Conservation (phyloP, 2,888 invertebrate genomes). For the Ochropleura plecta region DNA sequence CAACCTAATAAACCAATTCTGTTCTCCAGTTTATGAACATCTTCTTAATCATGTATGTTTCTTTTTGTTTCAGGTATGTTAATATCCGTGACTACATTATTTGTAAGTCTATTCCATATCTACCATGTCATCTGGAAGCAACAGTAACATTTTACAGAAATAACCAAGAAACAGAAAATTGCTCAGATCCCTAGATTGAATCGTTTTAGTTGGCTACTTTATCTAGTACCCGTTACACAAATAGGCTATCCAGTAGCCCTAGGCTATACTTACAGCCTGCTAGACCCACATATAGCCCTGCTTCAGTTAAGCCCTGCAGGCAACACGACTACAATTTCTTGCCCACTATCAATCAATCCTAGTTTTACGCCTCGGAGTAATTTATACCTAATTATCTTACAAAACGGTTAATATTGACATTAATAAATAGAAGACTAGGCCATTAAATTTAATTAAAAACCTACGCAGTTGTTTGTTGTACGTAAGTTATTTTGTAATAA, state of each 20-base stretch:
- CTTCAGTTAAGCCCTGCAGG: constrained; percentile 14
- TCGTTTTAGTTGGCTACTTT: constrained; percentile 40
- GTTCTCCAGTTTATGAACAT: background rate
- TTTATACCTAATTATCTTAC: constrained; percentile 21
- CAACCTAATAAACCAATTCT: too few relatives aligned
- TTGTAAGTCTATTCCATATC: constrained; percentile 9
- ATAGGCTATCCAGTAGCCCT: constrained; percentile 32
- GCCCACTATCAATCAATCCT: constrained; percentile 39
- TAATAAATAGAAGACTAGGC: background rate
- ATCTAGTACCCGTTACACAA: constrained; percentile 45
- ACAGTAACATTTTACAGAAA: constrained; percentile 26
- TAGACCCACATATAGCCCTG: constrained; percentile 6
- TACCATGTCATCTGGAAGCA: background rate
- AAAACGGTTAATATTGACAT: constrained; percentile 23
- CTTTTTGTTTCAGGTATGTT: constrained; percentile 48
- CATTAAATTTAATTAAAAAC: constrained; percentile 32
- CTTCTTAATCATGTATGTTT: background rate
- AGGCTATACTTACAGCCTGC: constrained; percentile 15
- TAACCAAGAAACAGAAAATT: constrained; percentile 24
- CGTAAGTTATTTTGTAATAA: constrained; percentile 5
- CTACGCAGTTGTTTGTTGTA: constrained; percentile 15
- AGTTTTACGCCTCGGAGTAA: constrained; percentile 14
- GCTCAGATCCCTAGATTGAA: constrained; percentile 37
- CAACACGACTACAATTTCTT: constrained; percentile 23
- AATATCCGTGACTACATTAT: background rate